phyloP scores from a whole-genome alignment of 2,888 invertebrate genomes.

The Choristoneura rosaceana region DNA sequence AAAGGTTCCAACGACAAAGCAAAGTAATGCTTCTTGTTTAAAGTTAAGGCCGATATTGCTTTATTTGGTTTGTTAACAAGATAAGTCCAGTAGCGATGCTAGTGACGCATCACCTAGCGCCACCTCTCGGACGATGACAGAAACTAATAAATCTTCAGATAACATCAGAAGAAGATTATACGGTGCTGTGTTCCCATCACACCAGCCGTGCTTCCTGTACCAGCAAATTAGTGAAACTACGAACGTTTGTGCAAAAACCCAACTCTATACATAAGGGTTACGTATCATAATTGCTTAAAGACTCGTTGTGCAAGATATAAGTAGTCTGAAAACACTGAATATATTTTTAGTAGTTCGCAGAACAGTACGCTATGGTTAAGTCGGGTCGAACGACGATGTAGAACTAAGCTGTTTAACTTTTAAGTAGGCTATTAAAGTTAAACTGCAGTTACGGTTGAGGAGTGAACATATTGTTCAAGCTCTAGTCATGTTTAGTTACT shows the following conservation, averaged over 20 bases:
- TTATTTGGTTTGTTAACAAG: conserved; percentile 53
- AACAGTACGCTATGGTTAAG: conserved; percentile 70
- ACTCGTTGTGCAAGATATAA: conserved; percentile 45
- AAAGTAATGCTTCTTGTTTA: conserved; percentile 37
- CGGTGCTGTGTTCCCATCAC: conserved; percentile 78
- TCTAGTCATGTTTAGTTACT: conserved; percentile 22
- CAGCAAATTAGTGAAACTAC: conserved; percentile 80
- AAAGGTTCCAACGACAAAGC: conserved; percentile 20
- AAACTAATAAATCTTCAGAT: conserved; percentile 83
- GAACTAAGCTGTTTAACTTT: conserved; percentile 63
- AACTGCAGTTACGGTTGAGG: conserved; percentile 59
- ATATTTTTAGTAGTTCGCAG: conserved; percentile 82
- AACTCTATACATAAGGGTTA: conserved; percentile 53
- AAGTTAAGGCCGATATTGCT: conserved; percentile 53
- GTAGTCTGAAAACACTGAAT: conserved; percentile 62
- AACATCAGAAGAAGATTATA: conserved; percentile 84
- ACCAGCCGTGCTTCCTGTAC: conserved; percentile 83
- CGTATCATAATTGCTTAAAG: conserved; percentile 52
- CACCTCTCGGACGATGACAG: conserved; percentile 82
- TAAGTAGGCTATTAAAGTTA: conserved; percentile 67
- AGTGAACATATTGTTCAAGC: conserved; percentile 48
- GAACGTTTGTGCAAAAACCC: conserved; percentile 57
- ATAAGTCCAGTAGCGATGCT: conserved; percentile 69
- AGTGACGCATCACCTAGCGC: conserved; percentile 82
- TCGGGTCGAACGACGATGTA: conserved; percentile 65